These are phyloP conservation scores for Leptopilina boulardi DNA, from an alignment of 1,140 invertebrate species.

Conservation along the genomic window DNA sequence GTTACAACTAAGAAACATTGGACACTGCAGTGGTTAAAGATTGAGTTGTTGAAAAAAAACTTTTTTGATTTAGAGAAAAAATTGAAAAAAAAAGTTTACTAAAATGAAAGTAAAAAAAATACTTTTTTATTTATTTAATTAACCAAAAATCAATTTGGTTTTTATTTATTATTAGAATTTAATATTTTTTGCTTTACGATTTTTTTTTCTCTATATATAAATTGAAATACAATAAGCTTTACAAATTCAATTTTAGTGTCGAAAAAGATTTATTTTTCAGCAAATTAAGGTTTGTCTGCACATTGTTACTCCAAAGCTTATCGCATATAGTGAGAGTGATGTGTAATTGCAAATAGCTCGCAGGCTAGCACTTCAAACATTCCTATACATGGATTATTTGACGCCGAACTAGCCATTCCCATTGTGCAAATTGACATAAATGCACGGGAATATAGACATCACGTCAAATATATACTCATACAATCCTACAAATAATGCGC, in stretches of 20 bases:
- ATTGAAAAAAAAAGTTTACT: not conserved
- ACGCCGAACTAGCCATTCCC: not conserved
- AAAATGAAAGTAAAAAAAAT: too few relatives aligned
- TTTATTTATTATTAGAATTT: too few relatives aligned
- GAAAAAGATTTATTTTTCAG: not conserved
- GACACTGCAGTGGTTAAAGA: not conserved
- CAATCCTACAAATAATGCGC: not conserved
- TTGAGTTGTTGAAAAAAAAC: slow-evolving; percentile 9
- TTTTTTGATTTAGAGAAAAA: slow-evolving; percentile 11
- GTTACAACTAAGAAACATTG: not conserved
- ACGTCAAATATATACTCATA: not conserved
- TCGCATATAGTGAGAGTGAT: not conserved
- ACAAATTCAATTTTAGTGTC: not conserved
- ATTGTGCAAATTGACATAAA: slow-evolving; percentile 43
- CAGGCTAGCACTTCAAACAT: slow-evolving; percentile 12
- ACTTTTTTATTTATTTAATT: too few relatives aligned
- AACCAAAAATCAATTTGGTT: too few relatives aligned
- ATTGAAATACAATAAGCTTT: too few relatives aligned
- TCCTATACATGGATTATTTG: not conserved
- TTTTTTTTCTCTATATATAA: too few relatives aligned
- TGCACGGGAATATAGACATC: slow-evolving; percentile 13
- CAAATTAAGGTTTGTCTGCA: not conserved
- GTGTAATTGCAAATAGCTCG: slow-evolving; percentile 13
- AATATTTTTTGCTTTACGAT: too few relatives aligned
- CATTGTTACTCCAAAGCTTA: not conserved